Conservation (phyloP, 2,113 vertebrate species). For the Naja naja region DNA sequence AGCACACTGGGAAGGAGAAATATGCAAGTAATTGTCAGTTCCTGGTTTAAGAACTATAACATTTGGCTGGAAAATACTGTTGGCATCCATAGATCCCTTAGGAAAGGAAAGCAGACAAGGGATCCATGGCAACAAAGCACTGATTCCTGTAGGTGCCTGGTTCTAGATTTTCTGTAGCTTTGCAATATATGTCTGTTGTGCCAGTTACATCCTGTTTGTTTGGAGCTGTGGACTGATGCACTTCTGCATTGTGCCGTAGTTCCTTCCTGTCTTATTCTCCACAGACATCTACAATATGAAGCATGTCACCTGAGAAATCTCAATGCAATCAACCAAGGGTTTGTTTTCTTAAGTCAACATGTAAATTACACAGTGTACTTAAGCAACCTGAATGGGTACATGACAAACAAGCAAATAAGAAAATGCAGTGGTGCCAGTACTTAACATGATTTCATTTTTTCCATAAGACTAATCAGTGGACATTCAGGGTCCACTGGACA, state of each 20-base stretch:
- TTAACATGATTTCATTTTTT: background rate
- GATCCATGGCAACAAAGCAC: background rate
- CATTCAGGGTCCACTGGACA: background rate
- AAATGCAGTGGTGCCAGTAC: background rate
- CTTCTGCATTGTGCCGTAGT: background rate
- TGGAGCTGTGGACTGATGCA: background rate
- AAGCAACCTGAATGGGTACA: background rate
- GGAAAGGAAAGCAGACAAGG: background rate
- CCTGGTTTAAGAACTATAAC: background rate
- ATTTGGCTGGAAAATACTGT: background rate
- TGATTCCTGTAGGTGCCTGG: background rate
- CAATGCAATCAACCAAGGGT: background rate
- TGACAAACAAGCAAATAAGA: background rate
- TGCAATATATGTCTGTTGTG: background rate
- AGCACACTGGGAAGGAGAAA: background rate
- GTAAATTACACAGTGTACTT: background rate
- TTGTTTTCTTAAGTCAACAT: background rate
- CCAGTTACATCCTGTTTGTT: background rate
- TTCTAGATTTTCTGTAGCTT: background rate
- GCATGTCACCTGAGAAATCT: background rate
- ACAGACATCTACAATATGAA: background rate
- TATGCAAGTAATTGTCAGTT: background rate
- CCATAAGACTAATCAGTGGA: background rate
- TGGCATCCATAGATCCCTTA: background rate
- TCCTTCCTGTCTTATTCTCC: background rate